Base-by-base conservation (phyloP, 2,888 invertebrate genomes). In the Seira musarum region DNA sequence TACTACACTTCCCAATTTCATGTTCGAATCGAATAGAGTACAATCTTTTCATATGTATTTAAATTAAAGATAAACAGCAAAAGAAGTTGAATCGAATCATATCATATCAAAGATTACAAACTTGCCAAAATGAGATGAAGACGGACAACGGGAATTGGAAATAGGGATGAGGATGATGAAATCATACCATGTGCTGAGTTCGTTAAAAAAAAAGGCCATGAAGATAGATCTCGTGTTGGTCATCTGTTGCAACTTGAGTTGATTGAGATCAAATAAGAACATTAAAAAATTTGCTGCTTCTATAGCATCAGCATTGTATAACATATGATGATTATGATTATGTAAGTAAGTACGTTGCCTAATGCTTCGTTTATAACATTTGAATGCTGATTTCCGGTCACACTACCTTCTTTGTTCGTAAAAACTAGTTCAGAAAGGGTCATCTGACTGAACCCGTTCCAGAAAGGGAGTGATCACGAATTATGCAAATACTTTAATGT, bases 101-200 rank as follows among this genome's bases (percentile, higher is more conserved):
- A 40, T 8, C 13, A 40, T 40, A 5, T 40, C 40, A 40, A 40
- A 40, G 40, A n/a, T n/a, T 40, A 13, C 40, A 13, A 40, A 40
- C 40, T 40, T 40, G 6, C 13, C 40, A 40, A 40, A 40, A 40
- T 5, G 40, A 40, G 40, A 40, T n/a, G 40, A 40, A 40, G 13
- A 40, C 40, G 40, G 40, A n/a, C n/a, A n/a, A n/a, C n/a, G n/a
- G n/a, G n/a, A n/a, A n/a, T n/a, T n/a, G n/a, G n/a, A n/a, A n/a
- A n/a, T n/a, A n/a, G n/a, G n/a, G 30, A 30, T 30, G 30, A 30
- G 30, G 3, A 30, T 30, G 49, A n/a, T n/a, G n/a, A n/a, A n/a
- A n/a, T n/a, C n/a, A n/a, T 49, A n/a, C 49, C 49, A 49, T 49
- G 49, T 49, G 49, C 49, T 49, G 49, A 8, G 49, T 49, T 49